These are phyloP conservation scores for Ammospiza caudacuta DNA, from an alignment of 2,113 vertebrate species.

Conservation along the genomic window DNA sequence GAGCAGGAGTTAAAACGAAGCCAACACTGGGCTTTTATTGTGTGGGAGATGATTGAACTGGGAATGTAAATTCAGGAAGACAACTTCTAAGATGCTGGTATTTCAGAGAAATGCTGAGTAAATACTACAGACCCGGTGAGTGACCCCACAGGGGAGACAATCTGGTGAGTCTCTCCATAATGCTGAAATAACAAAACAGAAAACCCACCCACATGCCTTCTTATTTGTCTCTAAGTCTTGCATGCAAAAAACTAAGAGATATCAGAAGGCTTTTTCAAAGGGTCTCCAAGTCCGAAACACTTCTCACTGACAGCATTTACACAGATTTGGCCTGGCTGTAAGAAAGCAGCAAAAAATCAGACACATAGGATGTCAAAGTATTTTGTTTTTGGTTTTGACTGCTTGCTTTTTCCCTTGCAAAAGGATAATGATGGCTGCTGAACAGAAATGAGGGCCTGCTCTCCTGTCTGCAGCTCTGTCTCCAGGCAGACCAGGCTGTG, in stretches of 20 bases:
- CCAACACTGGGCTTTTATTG: slow-evolving; percentile 48
- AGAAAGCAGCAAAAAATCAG: background rate
- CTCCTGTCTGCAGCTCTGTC: background rate
- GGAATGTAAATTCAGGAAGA: slow-evolving; percentile 38
- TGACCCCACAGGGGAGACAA: background rate
- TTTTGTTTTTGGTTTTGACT: background rate
- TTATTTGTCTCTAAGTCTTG: background rate
- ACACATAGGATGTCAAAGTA: background rate
- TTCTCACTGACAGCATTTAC: background rate
- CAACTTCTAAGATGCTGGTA: background rate
- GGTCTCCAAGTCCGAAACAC: background rate
- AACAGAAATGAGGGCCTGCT: background rate
- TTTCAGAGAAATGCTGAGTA: slow-evolving; percentile 1
- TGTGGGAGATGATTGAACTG: background rate
- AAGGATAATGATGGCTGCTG: background rate
- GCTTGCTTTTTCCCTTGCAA: background rate
- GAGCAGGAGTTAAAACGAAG: background rate
- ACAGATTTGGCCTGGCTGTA: background rate
- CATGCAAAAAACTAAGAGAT: background rate
- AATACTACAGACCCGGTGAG: background rate
- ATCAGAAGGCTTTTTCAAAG: background rate
- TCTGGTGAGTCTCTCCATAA: background rate
- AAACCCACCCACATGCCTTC: background rate
- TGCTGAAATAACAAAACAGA: background rate
- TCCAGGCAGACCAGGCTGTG: background rate